Conservation (phyloP, 2,113 vertebrate genomes). For the Misgurnus mizolepis region DNA sequence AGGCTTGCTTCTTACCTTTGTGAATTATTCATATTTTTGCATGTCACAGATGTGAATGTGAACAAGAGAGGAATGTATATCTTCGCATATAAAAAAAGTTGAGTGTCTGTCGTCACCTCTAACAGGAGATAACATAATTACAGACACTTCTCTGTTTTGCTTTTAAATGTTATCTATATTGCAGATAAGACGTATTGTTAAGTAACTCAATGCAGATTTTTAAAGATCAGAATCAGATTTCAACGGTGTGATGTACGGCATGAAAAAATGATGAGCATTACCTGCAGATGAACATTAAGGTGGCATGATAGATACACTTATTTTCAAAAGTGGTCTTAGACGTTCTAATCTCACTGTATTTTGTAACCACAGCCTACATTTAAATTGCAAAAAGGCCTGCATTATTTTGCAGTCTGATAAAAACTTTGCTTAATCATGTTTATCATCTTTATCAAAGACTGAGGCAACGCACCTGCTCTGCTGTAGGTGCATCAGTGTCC, state of each 20-base stretch:
- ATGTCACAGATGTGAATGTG: constrained; percentile 61
- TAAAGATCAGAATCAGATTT: neutral
- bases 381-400: neutral
- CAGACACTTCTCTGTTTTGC: neutral
- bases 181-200: neutral
- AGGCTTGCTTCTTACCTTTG: constrained; percentile 45
- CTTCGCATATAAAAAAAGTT: constrained; percentile 31
- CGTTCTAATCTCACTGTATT: neutral
- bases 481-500: too few species aligned
- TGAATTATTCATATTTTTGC: too few species aligned
- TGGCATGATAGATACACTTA: too few species aligned
- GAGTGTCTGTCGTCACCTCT: constrained; percentile 24
- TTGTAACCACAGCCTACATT: neutral
- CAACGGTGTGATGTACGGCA: neutral
- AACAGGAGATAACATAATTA: constrained; percentile 29
- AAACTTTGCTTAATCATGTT: constrained; percentile 1
- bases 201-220: neutral
- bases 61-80: constrained; percentile 51
- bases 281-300: neutral
- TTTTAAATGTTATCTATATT: neutral
- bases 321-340: too few species aligned
- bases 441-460: neutral
- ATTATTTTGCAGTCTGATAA: neutral
- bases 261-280: neutral
- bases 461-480: neutral